These are phyloP conservation scores for Uloborus diversus DNA, from an alignment of 1,140 invertebrate genomes.

Conservation along the genomic window DNA sequence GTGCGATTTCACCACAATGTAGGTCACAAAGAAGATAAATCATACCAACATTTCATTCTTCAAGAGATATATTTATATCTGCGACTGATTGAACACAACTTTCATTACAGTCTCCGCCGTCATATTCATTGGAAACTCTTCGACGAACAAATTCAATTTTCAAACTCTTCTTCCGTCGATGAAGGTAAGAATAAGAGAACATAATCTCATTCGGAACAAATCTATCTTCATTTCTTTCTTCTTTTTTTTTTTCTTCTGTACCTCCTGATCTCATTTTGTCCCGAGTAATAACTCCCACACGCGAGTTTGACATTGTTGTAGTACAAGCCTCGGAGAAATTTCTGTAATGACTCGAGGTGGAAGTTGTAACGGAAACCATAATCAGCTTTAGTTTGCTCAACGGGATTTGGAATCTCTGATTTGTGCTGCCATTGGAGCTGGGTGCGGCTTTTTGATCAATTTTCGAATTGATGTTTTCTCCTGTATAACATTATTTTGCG, in stretches of 20 bases:
- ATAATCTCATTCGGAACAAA: not conserved
- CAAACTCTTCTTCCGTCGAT: not conserved
- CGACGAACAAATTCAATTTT: conserved; percentile 1
- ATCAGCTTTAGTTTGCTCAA: conserved; percentile 22
- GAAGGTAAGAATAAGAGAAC: not conserved
- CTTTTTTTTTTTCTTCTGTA: too few relatives aligned
- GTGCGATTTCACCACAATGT: too few relatives aligned
- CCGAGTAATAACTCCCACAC: not conserved
- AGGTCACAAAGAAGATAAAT: too few relatives aligned
- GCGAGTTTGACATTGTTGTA: not conserved
- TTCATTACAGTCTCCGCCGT: not conserved
- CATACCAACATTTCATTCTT: too few relatives aligned
- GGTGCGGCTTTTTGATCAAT: conserved; percentile 11
- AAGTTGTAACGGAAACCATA: conserved; percentile 41
- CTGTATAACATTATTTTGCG: too few relatives aligned
- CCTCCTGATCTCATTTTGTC: too few relatives aligned
- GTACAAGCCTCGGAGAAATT: not conserved
- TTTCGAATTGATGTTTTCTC: conserved; percentile 12
- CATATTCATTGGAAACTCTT: not conserved
- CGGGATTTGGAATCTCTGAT: not conserved
- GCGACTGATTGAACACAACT: too few relatives aligned
- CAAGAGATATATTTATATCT: too few relatives aligned
- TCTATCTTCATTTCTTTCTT: not conserved
- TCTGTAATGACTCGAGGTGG: not conserved
- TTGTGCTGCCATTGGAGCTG: not conserved